phyloP scores from a whole-genome alignment of 2,888 invertebrate genomes.

The Lamellibrachia satsuma region DNA sequence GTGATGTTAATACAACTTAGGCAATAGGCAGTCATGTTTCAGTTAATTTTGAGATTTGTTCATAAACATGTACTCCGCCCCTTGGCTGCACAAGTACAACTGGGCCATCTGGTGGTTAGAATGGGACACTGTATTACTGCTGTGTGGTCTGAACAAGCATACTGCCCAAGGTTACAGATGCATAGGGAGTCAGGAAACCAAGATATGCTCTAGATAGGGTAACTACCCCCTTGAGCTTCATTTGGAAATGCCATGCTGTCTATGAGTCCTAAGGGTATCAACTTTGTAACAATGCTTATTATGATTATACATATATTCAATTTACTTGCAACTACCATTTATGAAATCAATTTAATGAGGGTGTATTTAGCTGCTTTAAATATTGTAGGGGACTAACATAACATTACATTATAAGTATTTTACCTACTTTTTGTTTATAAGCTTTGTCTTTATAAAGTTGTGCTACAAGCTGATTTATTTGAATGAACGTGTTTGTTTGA shows the following conservation, averaged over 20 bases:
- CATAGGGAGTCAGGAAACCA: neutral
- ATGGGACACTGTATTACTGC: neutral
- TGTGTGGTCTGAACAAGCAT: neutral
- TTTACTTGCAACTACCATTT: neutral
- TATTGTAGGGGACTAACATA: neutral
- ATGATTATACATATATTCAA: neutral
- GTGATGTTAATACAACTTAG: no score
- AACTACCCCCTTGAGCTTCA: neutral
- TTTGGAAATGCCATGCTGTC: neutral
- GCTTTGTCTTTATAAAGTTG: neutral
- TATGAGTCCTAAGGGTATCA: neutral
- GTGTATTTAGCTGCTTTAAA: neutral
- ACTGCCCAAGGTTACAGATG: neutral
- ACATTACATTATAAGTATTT: neutral
- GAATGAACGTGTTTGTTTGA: neutral
- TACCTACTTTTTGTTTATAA: neutral
- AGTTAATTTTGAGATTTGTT: neutral
- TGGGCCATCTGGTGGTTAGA: neutral
- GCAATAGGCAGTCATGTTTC: no score
- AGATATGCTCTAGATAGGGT: neutral
- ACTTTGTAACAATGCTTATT: neutral
- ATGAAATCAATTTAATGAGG: neutral
- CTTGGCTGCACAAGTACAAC: neutral
- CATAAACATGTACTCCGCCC: neutral
- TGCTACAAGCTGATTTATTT: neutral